phyloP scores from a whole-genome alignment of 2,113 vertebrate species.

The Microcebus tavaratra region DNA sequence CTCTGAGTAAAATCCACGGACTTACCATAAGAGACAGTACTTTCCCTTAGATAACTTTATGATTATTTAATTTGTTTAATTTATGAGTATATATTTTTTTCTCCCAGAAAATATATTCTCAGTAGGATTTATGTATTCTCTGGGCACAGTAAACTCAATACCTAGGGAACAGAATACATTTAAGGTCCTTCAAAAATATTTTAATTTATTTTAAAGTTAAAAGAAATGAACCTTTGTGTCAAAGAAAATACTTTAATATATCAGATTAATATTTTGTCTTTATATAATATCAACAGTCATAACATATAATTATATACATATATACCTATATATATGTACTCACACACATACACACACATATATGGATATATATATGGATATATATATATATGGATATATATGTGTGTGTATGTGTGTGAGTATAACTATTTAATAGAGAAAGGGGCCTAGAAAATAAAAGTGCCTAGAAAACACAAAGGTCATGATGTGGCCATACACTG shows the following conservation, averaged over 20 bases:
- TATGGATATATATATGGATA: not conserved
- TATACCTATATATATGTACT: not conserved
- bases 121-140: not conserved
- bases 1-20: not conserved
- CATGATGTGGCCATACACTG: too few species aligned
- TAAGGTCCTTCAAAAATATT: not conserved
- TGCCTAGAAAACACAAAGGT: not conserved
- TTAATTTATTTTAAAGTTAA: not conserved
- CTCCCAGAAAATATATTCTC: not conserved
- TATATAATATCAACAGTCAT: not conserved
- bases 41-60: not conserved
- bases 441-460: not conserved
- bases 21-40: accelerated
- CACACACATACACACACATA: not conserved
- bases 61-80: not conserved
- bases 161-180: not conserved
- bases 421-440: not conserved
- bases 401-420: not conserved
- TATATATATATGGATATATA: too few species aligned
- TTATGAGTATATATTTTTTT: not conserved
- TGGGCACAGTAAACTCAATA: not conserved
- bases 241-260: not conserved
- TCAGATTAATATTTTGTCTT: not conserved
- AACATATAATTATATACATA: not conserved
- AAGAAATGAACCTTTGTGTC: not conserved